These are phyloP conservation scores for Hemiprocne comata DNA, from an alignment of 2,113 vertebrate species.

Conservation along the genomic window DNA sequence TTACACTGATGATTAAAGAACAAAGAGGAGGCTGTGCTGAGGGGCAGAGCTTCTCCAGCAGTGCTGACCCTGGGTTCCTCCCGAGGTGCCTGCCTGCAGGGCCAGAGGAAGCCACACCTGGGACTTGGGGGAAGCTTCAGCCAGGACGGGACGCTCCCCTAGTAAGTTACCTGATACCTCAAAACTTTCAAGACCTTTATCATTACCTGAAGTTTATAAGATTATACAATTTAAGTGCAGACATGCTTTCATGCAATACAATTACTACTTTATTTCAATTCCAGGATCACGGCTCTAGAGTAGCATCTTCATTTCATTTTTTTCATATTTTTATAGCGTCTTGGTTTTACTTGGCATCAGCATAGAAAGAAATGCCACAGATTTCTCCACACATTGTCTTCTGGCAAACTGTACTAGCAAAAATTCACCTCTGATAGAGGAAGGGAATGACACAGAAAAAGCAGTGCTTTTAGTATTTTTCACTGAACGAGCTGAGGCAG, in stretches of 20 bases:
- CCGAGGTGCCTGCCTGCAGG: background rate
- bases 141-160: background rate
- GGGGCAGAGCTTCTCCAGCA: background rate
- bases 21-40: background rate
- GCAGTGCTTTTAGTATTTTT: background rate
- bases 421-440: background rate
- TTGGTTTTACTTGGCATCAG: conserved; percentile 11
- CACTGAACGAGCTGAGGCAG: background rate
- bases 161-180: background rate
- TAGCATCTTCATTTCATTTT: background rate
- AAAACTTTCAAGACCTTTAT: background rate
- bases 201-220: background rate
- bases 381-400: conserved; percentile 1
- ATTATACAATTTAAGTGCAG: background rate
- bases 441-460: background rate
- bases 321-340: background rate
- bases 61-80: background rate
- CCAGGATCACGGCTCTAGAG: background rate
- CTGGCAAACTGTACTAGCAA: background rate
- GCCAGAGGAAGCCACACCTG: background rate
- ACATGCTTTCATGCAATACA: background rate
- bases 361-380: conserved; percentile 41
- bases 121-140: background rate
- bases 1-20: background rate
- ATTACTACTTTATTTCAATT: background rate